Percentiles rank a stretch among this genome's conserved stretches.
These are phyloP conservation scores for Campoletis raptor DNA, from an alignment of 2,888 invertebrate genomes.

Conservation along the genomic window DNA sequence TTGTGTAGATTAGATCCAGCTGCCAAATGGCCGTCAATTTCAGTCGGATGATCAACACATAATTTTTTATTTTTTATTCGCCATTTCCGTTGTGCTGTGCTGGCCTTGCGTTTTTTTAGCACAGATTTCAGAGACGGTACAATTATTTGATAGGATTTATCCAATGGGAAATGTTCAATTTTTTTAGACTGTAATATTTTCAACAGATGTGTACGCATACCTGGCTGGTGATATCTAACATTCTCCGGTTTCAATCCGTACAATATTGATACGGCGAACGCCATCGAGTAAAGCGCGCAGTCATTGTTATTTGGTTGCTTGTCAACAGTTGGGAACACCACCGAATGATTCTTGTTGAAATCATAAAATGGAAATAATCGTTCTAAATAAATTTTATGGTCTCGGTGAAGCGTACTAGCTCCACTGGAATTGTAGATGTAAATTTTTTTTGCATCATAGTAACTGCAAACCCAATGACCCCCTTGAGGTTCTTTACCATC, in stretches of 20 bases:
- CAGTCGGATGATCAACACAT: too few species aligned
- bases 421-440: conserved; percentile 62
- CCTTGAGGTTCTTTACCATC: not conserved
- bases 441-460: conserved; percentile 51
- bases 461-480: conserved; percentile 63
- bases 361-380: conserved; percentile 58
- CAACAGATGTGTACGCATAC: conserved; percentile 34
- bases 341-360: too few species aligned
- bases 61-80: too few species aligned
- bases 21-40: too few species aligned
- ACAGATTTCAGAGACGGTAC: too few species aligned
- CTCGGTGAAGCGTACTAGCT: conserved; percentile 17
- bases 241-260: conserved; percentile 35
- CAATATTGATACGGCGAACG: conserved; percentile 48
- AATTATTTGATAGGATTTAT: too few species aligned
- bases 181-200: conserved; percentile 22
- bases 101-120: too few species aligned
- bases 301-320: conserved; percentile 36
- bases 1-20: too few species aligned
- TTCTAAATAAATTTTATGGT: conserved; percentile 54
- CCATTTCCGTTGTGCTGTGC: too few species aligned
- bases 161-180: conserved; percentile 35
- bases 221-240: conserved; percentile 13
- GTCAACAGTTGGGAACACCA: conserved; percentile 59
- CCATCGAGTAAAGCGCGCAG: conserved; percentile 43